phyloP scores from a whole-genome alignment of 1,140 invertebrate genomes.

The Drosophila tropicalis region DNA sequence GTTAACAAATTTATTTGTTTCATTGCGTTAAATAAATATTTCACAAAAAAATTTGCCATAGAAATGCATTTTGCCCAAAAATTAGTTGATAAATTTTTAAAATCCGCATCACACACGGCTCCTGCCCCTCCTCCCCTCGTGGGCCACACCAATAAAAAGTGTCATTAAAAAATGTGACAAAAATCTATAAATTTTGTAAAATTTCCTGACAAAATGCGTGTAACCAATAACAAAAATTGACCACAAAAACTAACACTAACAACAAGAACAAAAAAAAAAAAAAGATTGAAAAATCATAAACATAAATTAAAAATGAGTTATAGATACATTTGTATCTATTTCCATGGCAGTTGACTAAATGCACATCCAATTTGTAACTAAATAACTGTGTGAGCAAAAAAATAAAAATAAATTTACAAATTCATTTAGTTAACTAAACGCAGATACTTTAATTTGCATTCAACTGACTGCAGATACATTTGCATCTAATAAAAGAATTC shows the following conservation, averaged over 20 bases:
- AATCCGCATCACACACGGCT: conserved; percentile 33
- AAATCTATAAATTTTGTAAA: conserved; percentile 16
- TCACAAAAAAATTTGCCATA: conserved; percentile 3
- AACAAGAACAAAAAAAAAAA: background rate
- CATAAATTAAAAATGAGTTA: conserved; percentile 1
- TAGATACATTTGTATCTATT: conserved; percentile 4
- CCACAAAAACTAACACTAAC: background rate
- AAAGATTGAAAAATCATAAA: background rate
- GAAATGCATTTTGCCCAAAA: conserved; percentile 30
- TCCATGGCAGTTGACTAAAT: conserved; percentile 2
- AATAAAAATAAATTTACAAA: too few relatives aligned
- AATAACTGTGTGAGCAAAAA: background rate
- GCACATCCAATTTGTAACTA: conserved; percentile 2
- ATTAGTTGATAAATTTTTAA: conserved; percentile 74
- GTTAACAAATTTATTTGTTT: conserved; percentile 32
- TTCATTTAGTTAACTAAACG: background rate
- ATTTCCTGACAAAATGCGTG: conserved; percentile 8
- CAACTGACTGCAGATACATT: background rate
- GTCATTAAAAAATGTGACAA: conserved; percentile 65
- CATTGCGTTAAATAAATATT: conserved; percentile 11
- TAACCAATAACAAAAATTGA: conserved; percentile 9
- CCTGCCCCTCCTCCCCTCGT: background rate
- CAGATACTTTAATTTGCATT: conserved; percentile 4
- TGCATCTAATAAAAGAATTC: too few relatives aligned
- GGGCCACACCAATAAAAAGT: conserved; percentile 35